Evolutionary conservation across 2,113 vertebrate genomes (phyloP), one percentile per base, ranked within the genome.

Genomic region (Nibea coibor): DNA sequence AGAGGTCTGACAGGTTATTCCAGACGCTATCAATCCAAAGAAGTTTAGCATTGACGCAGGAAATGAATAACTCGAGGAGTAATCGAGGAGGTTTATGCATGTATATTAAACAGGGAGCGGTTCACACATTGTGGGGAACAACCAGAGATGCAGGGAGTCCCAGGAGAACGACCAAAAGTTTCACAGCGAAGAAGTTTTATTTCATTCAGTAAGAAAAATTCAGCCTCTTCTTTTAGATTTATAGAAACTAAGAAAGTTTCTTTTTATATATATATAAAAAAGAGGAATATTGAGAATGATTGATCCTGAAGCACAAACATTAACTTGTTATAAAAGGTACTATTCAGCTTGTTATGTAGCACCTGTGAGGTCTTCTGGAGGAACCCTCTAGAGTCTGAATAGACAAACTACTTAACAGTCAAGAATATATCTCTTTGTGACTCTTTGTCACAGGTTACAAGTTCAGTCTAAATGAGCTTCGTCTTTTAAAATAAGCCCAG

Each of bases 1-100:
- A 70, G 26, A 80, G 82, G 69, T 74, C 64, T 85, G 83, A 82
- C 82, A 84, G 24, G 58, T 75, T 72, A 80, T 74, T 68, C 57
- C 72, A 68, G 65, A 76, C 53, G 16, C 71, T 47, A 82, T 86
- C 78, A 73, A 74, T 86, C 66, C 69, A 22, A 59, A 28, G 65
- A 74, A 19, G 65, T 78, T 83, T 50, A 83, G 73, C 63, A 86
- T 63, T 35, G 61, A 73, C 45, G 81, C 78, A 72, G 54, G 64
- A 83, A 77, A 83, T 74, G 8, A 88, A 81, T 59, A 81, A 79
- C 64, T 69, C 20, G 39, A n/a, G n/a, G 47, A 57, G 56, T 14
- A 65, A 65, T 64, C 56, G 78, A n/a, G 35, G 16, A 72, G 42
- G 63, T 61, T 76, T 75, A 68, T 65, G 62, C 61, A 61, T 6